Evolutionary conservation across 2,888 invertebrate species (phyloP).

Genomic region (Pheosia tremula): DNA sequence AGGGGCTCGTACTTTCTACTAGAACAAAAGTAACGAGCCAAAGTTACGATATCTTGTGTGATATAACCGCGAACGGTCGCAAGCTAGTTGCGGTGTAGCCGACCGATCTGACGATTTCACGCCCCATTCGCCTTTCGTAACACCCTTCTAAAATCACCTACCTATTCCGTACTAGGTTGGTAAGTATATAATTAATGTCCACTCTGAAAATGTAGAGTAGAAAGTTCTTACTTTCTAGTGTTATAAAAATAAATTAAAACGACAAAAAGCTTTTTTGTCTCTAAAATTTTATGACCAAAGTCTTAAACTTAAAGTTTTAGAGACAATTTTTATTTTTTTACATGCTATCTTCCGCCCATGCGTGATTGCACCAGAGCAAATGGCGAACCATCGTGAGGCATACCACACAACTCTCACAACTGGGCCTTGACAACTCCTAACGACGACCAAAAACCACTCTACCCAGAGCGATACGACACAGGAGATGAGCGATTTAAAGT

Average conservation of each 20-base stretch:
- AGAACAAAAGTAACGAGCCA: conserved; percentile 71
- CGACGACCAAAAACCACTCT: too few relatives aligned
- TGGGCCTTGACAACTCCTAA: too few relatives aligned
- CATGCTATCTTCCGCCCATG: too few relatives aligned
- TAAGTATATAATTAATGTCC: neutral
- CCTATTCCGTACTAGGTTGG: conserved; percentile 16
- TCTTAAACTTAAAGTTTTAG: too few relatives aligned
- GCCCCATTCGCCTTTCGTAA: conserved; percentile 62
- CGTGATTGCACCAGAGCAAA: too few relatives aligned
- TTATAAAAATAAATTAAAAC: neutral
- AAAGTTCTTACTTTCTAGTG: neutral
- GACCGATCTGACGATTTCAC: conserved; percentile 55
- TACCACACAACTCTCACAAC: too few relatives aligned
- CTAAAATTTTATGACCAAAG: too few relatives aligned
- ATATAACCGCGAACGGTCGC: conserved; percentile 64
- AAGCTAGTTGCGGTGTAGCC: conserved; percentile 46
- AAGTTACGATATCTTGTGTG: conserved; percentile 76
- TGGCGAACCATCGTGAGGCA: too few relatives aligned
- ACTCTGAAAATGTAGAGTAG: neutral
- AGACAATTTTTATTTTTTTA: too few relatives aligned
- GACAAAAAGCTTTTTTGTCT: neutral
- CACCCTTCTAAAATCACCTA: conserved; percentile 50
- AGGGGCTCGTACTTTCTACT: conserved; percentile 76
- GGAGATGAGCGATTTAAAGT: too few relatives aligned
- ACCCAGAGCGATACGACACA: too few relatives aligned